Conservation (phyloP, 2,888 invertebrate genomes). For the Phengaris alcon region DNA sequence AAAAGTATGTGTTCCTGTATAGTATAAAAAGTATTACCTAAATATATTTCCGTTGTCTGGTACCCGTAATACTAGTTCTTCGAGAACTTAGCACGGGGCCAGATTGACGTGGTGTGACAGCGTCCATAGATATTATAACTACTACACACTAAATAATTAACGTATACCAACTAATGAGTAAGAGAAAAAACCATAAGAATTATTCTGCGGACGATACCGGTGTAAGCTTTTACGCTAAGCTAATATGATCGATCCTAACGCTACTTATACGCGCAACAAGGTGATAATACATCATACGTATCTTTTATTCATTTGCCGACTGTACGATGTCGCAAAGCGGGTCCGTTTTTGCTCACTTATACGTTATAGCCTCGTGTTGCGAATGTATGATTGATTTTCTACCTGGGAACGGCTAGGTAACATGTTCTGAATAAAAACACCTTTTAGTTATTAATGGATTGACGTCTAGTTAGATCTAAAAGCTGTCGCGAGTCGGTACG, state of each 20-base stretch:
- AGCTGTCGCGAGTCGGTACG: neutral
- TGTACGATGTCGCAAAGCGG: constrained; percentile 62
- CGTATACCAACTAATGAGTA: neutral
- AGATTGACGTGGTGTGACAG: too few relatives aligned
- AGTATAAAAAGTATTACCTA: too few relatives aligned
- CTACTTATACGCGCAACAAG: constrained; percentile 42
- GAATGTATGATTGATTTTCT: constrained; percentile 32
- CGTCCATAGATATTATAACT: too few relatives aligned
- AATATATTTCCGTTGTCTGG: too few relatives aligned
- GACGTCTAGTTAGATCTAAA: constrained; percentile 15
- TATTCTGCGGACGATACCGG: constrained; percentile 14
- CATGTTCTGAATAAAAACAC: constrained; percentile 27
- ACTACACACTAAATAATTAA: too few relatives aligned
- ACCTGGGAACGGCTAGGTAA: constrained; percentile 30
- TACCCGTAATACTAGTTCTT: too few relatives aligned
- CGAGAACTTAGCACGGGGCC: too few relatives aligned
- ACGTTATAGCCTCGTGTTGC: constrained; percentile 47
- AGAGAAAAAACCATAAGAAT: neutral
- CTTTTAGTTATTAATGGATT: constrained; percentile 27
- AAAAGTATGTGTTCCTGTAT: too few relatives aligned
- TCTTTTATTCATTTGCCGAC: constrained; percentile 70
- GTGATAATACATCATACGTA: constrained; percentile 63
- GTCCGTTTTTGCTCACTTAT: constrained; percentile 53
- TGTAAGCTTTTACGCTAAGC: constrained; percentile 27
- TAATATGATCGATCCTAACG: constrained; percentile 30